These are phyloP conservation scores for Henricia sp. DNA, from an alignment of 53 echinoderm and acorn worm species.

Conservation along the genomic window DNA sequence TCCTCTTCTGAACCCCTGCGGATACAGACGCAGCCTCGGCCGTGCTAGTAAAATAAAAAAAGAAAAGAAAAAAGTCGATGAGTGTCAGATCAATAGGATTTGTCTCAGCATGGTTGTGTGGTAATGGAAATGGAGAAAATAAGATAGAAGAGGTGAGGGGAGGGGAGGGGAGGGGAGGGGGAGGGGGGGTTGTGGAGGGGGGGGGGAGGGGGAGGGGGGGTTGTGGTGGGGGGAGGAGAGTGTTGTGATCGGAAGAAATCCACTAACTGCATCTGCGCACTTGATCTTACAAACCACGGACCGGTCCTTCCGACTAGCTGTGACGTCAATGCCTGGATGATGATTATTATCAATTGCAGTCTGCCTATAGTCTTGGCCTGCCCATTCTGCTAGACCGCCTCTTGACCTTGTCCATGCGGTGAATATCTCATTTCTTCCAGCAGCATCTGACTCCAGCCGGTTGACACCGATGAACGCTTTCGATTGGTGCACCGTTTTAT, in stretches of 20 bases:
- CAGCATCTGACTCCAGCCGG: conserved; percentile 17
- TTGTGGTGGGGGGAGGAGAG: not conserved
- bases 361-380: not conserved
- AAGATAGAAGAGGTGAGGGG: not conserved
- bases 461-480: not conserved
- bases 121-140: conserved; percentile 3
- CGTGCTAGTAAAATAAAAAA: conserved; percentile 42
- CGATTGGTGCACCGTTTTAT: too few species aligned
- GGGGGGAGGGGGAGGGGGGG: not conserved
- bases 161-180: not conserved
- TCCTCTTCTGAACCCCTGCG: not conserved
- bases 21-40: conserved; percentile 15
- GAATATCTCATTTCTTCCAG: conserved; percentile 27
- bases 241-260: not conserved
- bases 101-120: conserved; percentile 40
- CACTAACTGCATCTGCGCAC: conserved; percentile 33
- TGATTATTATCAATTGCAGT: conserved; percentile 22
- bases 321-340: conserved; percentile 57
- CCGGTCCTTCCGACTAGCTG: conserved; percentile 3
- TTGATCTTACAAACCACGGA: conserved; percentile 29
- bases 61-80: conserved; percentile 29
- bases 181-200: not conserved
- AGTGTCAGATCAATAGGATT: conserved; percentile 57
- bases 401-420: conserved; percentile 47
- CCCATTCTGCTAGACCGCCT: conserved; percentile 8